A percentile compares a stretch with the other conserved stretches of the same genome.
phyloP scores from a whole-genome alignment of 2,113 vertebrate genomes.

The Maccullochella peelii region DNA sequence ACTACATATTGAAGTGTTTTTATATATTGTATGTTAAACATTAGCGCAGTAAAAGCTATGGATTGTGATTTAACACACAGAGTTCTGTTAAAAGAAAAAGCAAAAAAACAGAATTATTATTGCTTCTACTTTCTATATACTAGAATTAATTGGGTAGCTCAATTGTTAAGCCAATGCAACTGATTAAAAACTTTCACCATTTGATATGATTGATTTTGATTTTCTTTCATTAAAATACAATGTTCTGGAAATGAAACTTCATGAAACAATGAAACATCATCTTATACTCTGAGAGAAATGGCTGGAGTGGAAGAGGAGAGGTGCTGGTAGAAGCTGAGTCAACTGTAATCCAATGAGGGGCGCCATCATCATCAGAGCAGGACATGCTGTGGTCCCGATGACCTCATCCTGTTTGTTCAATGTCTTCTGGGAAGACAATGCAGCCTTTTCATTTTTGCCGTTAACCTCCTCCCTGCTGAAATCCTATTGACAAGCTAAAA shows the following conservation, averaged over 20 bases:
- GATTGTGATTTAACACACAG: too few relatives aligned
- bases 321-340: conserved; percentile 60
- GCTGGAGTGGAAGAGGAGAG: conserved; percentile 32
- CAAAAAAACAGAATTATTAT: not conserved
- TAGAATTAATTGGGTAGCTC: too few relatives aligned
- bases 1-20: not conserved
- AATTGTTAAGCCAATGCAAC: not conserved
- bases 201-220: not conserved
- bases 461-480: conserved; percentile 62
- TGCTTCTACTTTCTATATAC: not conserved
- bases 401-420: conserved; percentile 83
- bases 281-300: conserved; percentile 15
- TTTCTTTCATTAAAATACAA: not conserved
- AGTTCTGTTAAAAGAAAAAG: not conserved
- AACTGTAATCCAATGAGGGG: conserved; percentile 80
- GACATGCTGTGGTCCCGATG: conserved; percentile 69
- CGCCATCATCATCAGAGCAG: conserved; percentile 71
- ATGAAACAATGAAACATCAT: not conserved
- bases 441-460: conserved; percentile 68
- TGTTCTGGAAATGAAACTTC: not conserved
- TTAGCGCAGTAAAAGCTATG: not conserved
- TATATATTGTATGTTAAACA: not conserved
- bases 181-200: not conserved
- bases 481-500: conserved; percentile 28
- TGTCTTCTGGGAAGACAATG: conserved; percentile 81